These are phyloP conservation scores for Urocitellus parryii DNA, from an alignment of 2,113 vertebrate species.

Conservation along the genomic window DNA sequence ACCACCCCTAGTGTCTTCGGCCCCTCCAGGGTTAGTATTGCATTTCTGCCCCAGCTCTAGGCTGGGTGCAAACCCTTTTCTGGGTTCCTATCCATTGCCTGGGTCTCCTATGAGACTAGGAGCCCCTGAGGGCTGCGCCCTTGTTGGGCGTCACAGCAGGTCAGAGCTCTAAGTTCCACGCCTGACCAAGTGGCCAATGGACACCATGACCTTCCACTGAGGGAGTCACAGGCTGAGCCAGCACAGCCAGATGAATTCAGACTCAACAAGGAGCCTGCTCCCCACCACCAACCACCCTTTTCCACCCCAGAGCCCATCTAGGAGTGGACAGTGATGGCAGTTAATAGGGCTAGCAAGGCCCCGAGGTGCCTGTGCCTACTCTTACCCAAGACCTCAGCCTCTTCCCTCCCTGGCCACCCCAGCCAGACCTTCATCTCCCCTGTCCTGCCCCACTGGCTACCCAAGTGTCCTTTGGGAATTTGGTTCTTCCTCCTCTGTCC, in stretches of 20 bases:
- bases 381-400: not conserved
- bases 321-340: accelerated
- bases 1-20: not conserved
- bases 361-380: not conserved
- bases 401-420: not conserved
- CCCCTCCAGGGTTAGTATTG: not conserved
- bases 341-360: too few species aligned
- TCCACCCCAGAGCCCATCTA: not conserved
- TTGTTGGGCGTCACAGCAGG: too few species aligned
- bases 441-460: not conserved
- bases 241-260: not conserved
- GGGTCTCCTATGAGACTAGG: not conserved
- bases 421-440: not conserved
- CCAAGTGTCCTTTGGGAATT: not conserved
- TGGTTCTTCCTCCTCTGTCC: not conserved
- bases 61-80: not conserved
- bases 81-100: not conserved
- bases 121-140: not conserved
- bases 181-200: not conserved
- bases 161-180: not conserved
- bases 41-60: not conserved
- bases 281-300: too few species aligned
- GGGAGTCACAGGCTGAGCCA: not conserved
- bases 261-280: not conserved
- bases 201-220: not conserved